A percentile compares a stretch with the other conserved stretches of the same genome.
These are phyloP conservation scores for Ganaspis sp. DNA, from an alignment of 1,140 invertebrate species.

Conservation along the genomic window DNA sequence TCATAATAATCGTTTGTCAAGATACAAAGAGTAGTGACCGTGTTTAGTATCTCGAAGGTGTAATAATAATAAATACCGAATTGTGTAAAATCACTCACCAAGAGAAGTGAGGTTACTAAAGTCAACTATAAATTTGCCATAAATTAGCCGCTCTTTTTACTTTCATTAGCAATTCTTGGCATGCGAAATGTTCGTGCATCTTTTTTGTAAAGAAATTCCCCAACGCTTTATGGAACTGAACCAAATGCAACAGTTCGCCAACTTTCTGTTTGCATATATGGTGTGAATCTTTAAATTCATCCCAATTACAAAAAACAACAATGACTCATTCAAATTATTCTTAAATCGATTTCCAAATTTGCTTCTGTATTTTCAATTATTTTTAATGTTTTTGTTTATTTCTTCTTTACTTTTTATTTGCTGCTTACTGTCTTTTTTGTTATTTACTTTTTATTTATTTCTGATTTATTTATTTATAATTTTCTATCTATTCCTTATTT, in stretches of 20 bases:
- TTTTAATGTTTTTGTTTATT: too few relatives aligned
- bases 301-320: neutral
- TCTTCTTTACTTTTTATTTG: too few relatives aligned
- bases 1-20: neutral
- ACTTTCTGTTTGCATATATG: conserved; percentile 11
- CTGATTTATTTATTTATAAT: too few relatives aligned
- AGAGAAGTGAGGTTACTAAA: neutral
- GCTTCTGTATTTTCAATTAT: too few relatives aligned
- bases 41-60: neutral
- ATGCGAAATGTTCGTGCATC: conserved; percentile 25
- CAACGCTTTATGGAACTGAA: conserved; percentile 15
- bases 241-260: neutral
- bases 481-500: too few relatives aligned
- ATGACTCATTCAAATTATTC: neutral
- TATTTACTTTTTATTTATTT: too few relatives aligned
- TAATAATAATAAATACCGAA: conserved; percentile 7
- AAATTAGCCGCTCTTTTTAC: conserved; percentile 22
- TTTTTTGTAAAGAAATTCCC: neutral
- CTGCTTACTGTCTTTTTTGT: too few relatives aligned
- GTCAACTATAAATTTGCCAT: conserved; percentile 19
- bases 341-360: too few relatives aligned
- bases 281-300: neutral
- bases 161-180: conserved; percentile 15
- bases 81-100: neutral
- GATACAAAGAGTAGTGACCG: conserved; percentile 15